A percentile compares a stretch with the other conserved stretches of the same genome.
phyloP scores from a whole-genome alignment of 2,888 invertebrate species.

The Diarsia rubi region DNA sequence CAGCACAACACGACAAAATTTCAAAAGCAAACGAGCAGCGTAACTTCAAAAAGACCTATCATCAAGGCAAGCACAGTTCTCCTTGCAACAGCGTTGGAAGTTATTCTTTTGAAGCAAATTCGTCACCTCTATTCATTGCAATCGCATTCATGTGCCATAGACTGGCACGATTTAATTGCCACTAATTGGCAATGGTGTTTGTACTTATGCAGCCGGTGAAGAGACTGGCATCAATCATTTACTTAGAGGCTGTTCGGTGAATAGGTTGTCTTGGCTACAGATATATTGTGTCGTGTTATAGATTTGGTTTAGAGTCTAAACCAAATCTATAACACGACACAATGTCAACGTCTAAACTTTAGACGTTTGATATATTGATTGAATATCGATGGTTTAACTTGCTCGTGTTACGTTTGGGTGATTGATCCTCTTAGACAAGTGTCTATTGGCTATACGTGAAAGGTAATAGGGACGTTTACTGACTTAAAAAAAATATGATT shows the following conservation, averaged over 20 bases:
- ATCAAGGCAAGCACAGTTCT: slow-evolving; percentile 47
- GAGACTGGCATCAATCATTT: slow-evolving; percentile 51
- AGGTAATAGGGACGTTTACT: not conserved
- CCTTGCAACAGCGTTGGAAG: slow-evolving; percentile 27
- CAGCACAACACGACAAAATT: slow-evolving; percentile 36
- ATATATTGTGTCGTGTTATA: slow-evolving; percentile 15
- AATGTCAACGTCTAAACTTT: too few relatives aligned
- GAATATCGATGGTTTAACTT: slow-evolving; percentile 5
- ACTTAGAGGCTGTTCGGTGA: slow-evolving; percentile 6
- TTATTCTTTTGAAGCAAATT: slow-evolving; percentile 59
- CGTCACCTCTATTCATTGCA: slow-evolving; percentile 55
- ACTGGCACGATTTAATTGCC: slow-evolving; percentile 56
- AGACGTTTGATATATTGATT: slow-evolving; percentile 26
- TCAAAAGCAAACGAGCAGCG: slow-evolving; percentile 57
- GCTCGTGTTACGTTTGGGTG: not conserved
- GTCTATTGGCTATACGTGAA: not conserved
- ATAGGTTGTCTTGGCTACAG: slow-evolving; percentile 24
- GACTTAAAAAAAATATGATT: too few relatives aligned
- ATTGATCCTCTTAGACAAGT: not conserved
- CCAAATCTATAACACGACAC: too few relatives aligned
- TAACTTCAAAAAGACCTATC: slow-evolving; percentile 54
- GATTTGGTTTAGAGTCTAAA: slow-evolving; percentile 10
- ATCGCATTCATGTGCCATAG: slow-evolving; percentile 49
- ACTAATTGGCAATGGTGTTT: slow-evolving; percentile 51
- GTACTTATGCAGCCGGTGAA: slow-evolving; percentile 29